Conservation (phyloP, 1,140 invertebrate species). For the Rhopalosiphum padi region DNA sequence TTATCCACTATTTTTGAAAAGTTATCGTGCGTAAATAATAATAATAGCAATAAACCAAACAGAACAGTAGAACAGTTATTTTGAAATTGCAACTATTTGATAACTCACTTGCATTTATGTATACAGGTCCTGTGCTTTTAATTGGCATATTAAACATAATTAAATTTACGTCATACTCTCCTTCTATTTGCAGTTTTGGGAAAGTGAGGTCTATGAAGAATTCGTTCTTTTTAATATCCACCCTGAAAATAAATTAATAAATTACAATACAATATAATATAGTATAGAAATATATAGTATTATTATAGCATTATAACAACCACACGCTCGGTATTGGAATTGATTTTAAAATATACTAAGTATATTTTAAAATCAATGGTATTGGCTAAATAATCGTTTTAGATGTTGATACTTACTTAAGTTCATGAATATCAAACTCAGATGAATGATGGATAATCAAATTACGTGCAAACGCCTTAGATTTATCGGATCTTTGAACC, state of each 20-base stretch:
- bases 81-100: background rate
- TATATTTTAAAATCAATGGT: too few species aligned
- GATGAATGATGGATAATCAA: conserved; percentile 11
- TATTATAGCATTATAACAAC: background rate
- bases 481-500: background rate
- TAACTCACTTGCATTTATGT: conserved; percentile 70
- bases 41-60: background rate
- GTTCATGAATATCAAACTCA: background rate
- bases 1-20: too few species aligned
- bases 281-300: background rate
- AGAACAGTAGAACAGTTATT: background rate
- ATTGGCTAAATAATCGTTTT: background rate
- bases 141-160: conserved; percentile 70
- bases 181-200: conserved; percentile 68
- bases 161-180: conserved; percentile 70
- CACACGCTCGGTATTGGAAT: background rate
- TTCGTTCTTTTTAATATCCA: conserved; percentile 64
- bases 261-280: conserved; percentile 12
- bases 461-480: conserved; percentile 31
- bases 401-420: conserved; percentile 31
- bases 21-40: background rate
- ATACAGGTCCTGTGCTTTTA: conserved; percentile 69
- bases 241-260: conserved; percentile 63
- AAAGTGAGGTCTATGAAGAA: conserved; percentile 67
- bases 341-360: too few species aligned